Evolutionary conservation across 2,113 vertebrate species (phyloP), one percentile per base, ranked within the genome.

Genomic region (Bubo scandiacus): DNA sequence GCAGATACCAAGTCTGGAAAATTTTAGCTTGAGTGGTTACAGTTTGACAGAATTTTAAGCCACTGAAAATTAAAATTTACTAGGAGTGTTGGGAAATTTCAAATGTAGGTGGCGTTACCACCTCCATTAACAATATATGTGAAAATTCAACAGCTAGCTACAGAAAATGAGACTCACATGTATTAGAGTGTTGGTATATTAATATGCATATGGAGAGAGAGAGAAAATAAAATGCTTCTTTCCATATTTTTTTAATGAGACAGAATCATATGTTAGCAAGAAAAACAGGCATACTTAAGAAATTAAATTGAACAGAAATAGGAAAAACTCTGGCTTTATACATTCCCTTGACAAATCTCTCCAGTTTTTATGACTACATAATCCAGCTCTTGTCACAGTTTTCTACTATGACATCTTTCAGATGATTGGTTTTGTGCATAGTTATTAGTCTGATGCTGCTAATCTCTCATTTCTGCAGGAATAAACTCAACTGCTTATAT

Each of bases 281-380:
- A 97, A 95, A 96, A 96, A 92, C 73, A 97, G 70, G 34, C 67
- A 58, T 68, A 88, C 45, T 90, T 94, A 94, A 93, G 91, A 95
- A 97, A 96, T 96, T 93, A 93, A 96, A 94, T 81, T 62, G 89
- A 95, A 96, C 92, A 88, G 86, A 97, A 95, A 94, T 81, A 94
- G 74, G 88, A 96, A 85, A 88, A 83, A 80, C 70, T 80, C 61
- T 79, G 55, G 47, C 30, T 84, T 95, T 93, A 92, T 95, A 65
- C 34, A 68, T 96, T 96, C 91, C 66, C 66, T 88, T 95, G 92
- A 96, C 95, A 97, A 96, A 96, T 94, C 84, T 94, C 70, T 77
- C 0, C 0, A 86, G 61, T 86, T 89, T 95, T 97, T 94, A 96
- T 86, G 72, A 86, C 85, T 78, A n/a, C n/a, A 84, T 96, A 97